Percentiles rank a stretch among this genome's conserved stretches.
phyloP scores from a whole-genome alignment of 2,888 invertebrate genomes.

The Trichopoda pennipes region DNA sequence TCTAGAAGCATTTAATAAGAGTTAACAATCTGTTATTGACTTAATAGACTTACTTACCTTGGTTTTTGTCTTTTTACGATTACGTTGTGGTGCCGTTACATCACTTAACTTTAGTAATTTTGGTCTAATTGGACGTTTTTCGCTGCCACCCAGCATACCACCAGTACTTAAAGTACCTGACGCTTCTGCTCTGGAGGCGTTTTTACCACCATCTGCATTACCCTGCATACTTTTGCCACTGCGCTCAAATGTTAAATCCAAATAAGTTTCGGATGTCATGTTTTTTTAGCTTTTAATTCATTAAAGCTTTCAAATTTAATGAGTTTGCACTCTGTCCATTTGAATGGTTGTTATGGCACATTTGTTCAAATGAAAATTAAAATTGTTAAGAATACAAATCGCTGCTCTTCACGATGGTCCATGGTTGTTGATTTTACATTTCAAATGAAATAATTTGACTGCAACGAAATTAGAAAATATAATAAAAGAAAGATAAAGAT shows the following conservation, averaged over 20 bases:
- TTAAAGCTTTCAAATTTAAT: conserved; percentile 15
- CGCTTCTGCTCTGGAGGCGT: not conserved
- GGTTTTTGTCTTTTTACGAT: conserved; percentile 80
- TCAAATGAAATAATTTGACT: conserved; percentile 38
- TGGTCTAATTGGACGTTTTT: conserved; percentile 78
- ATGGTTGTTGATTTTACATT: conserved; percentile 22
- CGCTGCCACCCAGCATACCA: conserved; percentile 35
- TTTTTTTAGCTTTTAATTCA: conserved; percentile 1
- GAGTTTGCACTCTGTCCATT: conserved; percentile 19
- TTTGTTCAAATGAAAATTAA: not conserved
- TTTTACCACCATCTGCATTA: conserved; percentile 26
- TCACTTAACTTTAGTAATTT: conserved; percentile 79
- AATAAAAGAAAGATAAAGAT: not conserved
- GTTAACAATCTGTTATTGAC: not conserved
- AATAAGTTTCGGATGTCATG: conserved; percentile 80
- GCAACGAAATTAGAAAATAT: not conserved
- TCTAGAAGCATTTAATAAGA: not conserved
- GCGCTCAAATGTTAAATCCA: conserved; percentile 77
- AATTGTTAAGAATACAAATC: conserved; percentile 7
- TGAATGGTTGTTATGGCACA: not conserved
- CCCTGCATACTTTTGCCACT: conserved; percentile 71
- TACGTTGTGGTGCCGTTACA: conserved; percentile 79
- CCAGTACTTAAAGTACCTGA: not conserved
- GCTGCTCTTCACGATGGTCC: not conserved
- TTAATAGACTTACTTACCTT: conserved; percentile 74